These are phyloP conservation scores for Bradypodion ventrale DNA, from an alignment of 2,797 vertebrate genomes.

Conservation along the genomic window DNA sequence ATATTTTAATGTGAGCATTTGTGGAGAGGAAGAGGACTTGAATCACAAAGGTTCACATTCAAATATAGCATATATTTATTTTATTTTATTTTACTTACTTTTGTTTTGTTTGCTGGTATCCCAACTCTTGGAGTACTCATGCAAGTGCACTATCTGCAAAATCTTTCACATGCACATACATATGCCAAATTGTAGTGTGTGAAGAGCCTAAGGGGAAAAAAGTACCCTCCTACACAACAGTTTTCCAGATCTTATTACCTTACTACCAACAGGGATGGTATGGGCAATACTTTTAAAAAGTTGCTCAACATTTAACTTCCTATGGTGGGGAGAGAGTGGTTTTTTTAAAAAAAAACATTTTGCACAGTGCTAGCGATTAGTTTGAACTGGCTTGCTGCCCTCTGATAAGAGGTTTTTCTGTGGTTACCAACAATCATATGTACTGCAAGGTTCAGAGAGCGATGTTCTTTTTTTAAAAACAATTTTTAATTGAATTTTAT, in stretches of 20 bases:
- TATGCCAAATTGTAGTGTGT: neutral
- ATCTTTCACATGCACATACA: neutral
- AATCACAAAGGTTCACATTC: too few relatives aligned
- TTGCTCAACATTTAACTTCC: neutral
- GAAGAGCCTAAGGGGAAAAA: neutral
- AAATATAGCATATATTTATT: too few relatives aligned
- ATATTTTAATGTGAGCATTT: too few relatives aligned
- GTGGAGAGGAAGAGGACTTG: too few relatives aligned
- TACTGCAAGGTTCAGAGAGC: neutral
- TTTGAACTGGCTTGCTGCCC: constrained; percentile 59
- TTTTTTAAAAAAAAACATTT: too few relatives aligned
- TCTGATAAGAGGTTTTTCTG: constrained; percentile 52
- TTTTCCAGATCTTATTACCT: neutral
- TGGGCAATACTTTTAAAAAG: neutral
- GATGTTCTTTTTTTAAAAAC: too few relatives aligned
- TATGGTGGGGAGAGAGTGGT: too few relatives aligned
- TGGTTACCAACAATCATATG: neutral
- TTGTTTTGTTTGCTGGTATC: too few relatives aligned
- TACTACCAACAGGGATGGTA: neutral
- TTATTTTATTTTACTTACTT: too few relatives aligned
- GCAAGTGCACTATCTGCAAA: neutral
- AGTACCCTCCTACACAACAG: neutral
- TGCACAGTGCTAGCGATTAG: constrained; percentile 15
- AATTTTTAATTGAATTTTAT: too few relatives aligned
- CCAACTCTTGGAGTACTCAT: too few relatives aligned